Base-by-base conservation (phyloP, 53 echinoderm and acorn worm species). In the Zoroaster sp. region DNA sequence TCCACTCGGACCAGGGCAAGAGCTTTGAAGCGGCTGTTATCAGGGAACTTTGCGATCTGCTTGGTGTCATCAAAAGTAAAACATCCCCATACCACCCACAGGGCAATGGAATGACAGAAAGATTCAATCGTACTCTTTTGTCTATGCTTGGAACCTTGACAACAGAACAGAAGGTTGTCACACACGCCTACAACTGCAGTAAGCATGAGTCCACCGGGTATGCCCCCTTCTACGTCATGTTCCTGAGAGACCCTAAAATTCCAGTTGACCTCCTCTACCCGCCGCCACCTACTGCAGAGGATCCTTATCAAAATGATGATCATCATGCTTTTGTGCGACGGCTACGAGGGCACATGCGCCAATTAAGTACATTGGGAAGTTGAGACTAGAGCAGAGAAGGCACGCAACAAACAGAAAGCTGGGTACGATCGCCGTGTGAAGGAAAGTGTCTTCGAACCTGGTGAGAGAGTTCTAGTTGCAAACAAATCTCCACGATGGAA, bases 71-170 rank as follows among this genome's bases (percentile, higher is more conserved):
- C 1, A 76, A 81, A 49, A 88, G 33, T 0, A 55, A 74, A 13
- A 92, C 92, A 3, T 81, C 88, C 1, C 92, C 92, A 0, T 92
- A 92, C 41, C 92, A 92, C 40, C 90, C 90, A 1, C 90, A 90
- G 30, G 90, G 90, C 3, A 83, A 90, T 17, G 90, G 90, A 0
- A 74, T 74, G 43, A 75, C 75, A 0, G 90, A 90, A 41, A 21
- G 90, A 17, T 90, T 83, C 32, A 91, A 91, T 69, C 76, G 76
- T 1, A 91, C 91, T 2, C 46, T 91, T 12, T 40, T 91, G 20
- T 53, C 63, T 2, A 83, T 90, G 91, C 25, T 91, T 7, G 90
- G 90, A 46, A 90, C 90, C n/a, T 75, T 90, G 5, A 44, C 74
- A 20, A 41, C 83, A n/a, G 65, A 23, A 3, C 73, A 85, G 68